Percentiles rank a stretch among this genome's conserved stretches.
Conservation (phyloP, 2,113 vertebrate species). For the Nibea coibor region DNA sequence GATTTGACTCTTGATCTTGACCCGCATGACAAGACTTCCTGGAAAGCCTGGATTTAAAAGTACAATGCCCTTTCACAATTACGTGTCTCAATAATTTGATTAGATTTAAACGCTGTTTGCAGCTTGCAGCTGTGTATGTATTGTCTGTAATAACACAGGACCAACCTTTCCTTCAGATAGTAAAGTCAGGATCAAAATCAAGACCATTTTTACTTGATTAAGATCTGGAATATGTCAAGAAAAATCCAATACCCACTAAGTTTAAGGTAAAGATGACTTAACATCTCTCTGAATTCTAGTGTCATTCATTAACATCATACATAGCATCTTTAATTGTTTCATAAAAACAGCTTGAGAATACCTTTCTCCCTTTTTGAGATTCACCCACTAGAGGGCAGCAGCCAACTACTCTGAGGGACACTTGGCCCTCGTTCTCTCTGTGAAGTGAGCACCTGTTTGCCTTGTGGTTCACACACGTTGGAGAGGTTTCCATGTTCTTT, state of each 20-base stretch:
- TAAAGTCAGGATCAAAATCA: neutral
- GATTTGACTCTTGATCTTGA: neutral
- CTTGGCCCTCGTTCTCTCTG: neutral
- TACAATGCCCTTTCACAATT: neutral
- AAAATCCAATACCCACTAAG: neutral
- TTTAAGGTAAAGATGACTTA: neutral
- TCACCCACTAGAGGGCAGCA: slow-evolving; percentile 66
- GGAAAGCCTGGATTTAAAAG: neutral
- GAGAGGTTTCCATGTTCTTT: slow-evolving; percentile 15
- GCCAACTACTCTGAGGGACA: slow-evolving; percentile 21
- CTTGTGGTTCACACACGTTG: neutral
- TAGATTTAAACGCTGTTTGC: neutral
- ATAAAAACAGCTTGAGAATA: neutral
- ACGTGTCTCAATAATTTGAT: neutral
- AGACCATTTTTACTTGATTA: neutral
- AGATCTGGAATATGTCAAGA: neutral
- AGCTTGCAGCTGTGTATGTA: neutral
- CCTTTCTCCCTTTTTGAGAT: neutral
- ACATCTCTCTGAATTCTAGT: neutral
- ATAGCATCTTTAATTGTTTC: neutral
- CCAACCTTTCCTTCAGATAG: neutral
- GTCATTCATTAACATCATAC: neutral
- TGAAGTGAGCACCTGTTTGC: slow-evolving; percentile 22
- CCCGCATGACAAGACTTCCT: neutral
- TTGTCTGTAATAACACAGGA: neutral